Base-by-base conservation (phyloP, 2,797 vertebrate species). In the Rhynchotus rufescens region DNA sequence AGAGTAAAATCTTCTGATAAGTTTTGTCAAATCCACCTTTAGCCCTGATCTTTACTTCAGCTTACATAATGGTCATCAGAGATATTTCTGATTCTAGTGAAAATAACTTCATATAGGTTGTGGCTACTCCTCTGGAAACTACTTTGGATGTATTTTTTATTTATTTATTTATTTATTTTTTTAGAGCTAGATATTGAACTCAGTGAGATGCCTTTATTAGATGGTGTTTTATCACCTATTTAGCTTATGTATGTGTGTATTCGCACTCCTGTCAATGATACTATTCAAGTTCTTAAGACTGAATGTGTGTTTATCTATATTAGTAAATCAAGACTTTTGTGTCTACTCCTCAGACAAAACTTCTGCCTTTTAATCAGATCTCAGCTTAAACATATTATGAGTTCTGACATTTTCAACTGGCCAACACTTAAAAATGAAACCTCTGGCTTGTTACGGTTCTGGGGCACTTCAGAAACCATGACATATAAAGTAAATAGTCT, bases 401-500 rank as follows among this genome's bases (percentile, higher is more conserved):
- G 54, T 89, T 92, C 81, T 90, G 90, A 93, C 91, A 80, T 82
- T 90, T 90, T 82, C 42, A 92, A 86, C 3, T 12, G 66, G 22
- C 38, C 52, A 64, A 30, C 56, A 61, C 42, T 93, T 84, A 86
- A 89, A 96, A 92, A 75, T 80, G 20, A 72, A 94, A 77, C 30
- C 34, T 90, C 79, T 90, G 69, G 21, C 45, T 76, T 59, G 57
- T 88, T 88, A 87, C 0, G 1, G 57, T 86, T 82, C 77, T 84
- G 74, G 79, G 68, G 42, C 44, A 60, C 51, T 80, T 83, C 56
- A 60, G 30, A 89, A 92, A 79, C 34, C 16, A 47, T 6, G 21
- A 25, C 34, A 21, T 65, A 15, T 80, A 77, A 86, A 65, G 54
- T 92, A 83, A 92, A 95, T 64, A 92, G 44, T 90, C 86, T 90